Base-by-base conservation (phyloP, 2,113 vertebrate genomes). In the Protobothrops mucrosquamatus region DNA sequence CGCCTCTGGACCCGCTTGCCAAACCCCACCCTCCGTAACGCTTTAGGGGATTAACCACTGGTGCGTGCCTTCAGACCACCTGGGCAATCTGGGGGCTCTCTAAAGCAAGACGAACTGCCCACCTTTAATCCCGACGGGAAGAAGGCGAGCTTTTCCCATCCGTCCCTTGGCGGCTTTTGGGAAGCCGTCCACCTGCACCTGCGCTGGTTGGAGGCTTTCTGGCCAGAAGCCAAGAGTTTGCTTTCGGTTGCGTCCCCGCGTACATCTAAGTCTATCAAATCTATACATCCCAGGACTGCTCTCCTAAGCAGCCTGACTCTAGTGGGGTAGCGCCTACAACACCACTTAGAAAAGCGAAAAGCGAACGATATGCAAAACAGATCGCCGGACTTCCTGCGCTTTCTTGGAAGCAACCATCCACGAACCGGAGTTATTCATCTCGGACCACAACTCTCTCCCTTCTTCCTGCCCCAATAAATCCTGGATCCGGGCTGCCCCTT, bases 21-120 rank as follows among this genome's bases (percentile, higher is more conserved):
- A 96, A 96, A 96, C 94, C 97, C 95, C 96, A 89, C 96, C 95
- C 95, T 94, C 24, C 89, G 91, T 95, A 95, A 95, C 95, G 96
- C 96, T 96, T 97, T 94, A 93, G 46, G 94, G 96, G 97, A 97
- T 97, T 97, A 97, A 61, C 96, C 94, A 81, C 96, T 95, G 96
- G 56, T 34, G 95, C 64, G 93, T 93, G 74, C 74, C 74, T 88
- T 92, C 88, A 57, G 91, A 94, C 92, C 95, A 85, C 86, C 94
- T 95, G 96, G 94, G 93, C 95, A 95, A 96, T 94, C 95, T 93
- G 96, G 94, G n/a, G 96, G 95, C 93, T 90, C 94, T 89, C 94
- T 92, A 61, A 94, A 74, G 93, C 90, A 92, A 51, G 55, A 87
- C 91, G 3, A 57, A 90, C 81, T 86, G 48, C 34, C 34, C 93